A percentile compares a stretch with the other conserved stretches of the same genome.
phyloP scores from a whole-genome alignment of 1,140 invertebrate genomes.

The Medauroidea extradentata region DNA sequence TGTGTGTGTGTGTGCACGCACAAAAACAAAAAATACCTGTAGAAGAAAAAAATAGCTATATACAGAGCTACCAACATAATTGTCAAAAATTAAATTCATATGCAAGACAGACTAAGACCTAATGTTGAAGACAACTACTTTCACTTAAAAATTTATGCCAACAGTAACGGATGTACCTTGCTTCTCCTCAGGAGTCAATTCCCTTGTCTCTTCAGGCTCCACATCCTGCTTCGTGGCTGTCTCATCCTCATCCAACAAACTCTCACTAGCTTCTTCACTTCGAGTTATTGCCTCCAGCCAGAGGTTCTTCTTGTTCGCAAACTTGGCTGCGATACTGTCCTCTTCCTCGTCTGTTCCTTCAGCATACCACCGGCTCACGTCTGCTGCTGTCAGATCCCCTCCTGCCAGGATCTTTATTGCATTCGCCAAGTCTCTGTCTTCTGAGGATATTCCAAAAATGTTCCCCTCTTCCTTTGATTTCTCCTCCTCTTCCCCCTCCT shows the following conservation, averaged over 20 bases:
- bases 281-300: constrained; percentile 5
- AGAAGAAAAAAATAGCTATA: no score
- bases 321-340: constrained; percentile 18
- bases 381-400: constrained; percentile 36
- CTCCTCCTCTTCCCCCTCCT: constrained; percentile 23
- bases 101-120: no score
- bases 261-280: constrained; percentile 8
- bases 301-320: constrained; percentile 2
- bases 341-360: constrained; percentile 17
- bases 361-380: constrained; percentile 18
- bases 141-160: no score
- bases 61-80: no score
- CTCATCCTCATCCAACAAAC: constrained; percentile 36
- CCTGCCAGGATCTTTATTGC: constrained; percentile 36
- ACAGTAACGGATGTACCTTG: no score
- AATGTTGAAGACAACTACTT: no score
- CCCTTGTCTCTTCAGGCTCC: constrained; percentile 42
- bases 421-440: constrained; percentile 23
- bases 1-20: no score
- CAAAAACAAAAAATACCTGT: no score
- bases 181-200: constrained; percentile 53
- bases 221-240: constrained; percentile 30
- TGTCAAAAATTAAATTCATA: no score
- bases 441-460: neutral
- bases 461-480: constrained; percentile 20